Conservation (phyloP, 2,113 vertebrate genomes). For the Epinephelus fuscoguttatus region DNA sequence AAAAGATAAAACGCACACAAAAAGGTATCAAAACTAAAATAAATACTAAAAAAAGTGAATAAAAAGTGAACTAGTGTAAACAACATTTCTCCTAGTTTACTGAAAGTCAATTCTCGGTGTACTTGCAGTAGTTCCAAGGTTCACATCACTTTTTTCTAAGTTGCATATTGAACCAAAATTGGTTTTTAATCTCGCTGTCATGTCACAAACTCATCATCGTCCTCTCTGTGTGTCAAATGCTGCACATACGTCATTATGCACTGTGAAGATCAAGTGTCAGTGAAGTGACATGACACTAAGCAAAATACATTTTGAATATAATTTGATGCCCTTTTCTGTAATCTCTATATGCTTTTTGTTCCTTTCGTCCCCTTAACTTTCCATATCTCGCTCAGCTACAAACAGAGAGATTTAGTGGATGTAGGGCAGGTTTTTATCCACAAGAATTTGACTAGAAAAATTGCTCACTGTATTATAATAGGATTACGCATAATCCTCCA, state of each 20-base stretch:
- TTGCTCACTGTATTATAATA: constrained; percentile 44
- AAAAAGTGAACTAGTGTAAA: too few species aligned
- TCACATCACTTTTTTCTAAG: neutral
- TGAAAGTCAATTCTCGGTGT: too few species aligned
- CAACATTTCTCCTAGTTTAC: too few species aligned
- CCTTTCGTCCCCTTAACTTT: neutral
- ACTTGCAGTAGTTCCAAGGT: neutral
- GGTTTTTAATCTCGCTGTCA: neutral
- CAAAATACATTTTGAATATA: neutral
- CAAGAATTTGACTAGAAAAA: constrained; percentile 49
- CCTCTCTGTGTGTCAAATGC: neutral
- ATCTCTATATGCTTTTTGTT: neutral
- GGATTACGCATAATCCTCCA: constrained; percentile 62
- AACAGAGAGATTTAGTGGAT: neutral
- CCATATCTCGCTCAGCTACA: neutral
- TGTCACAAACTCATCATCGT: neutral
- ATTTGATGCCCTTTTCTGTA: neutral
- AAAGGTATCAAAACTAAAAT: too few species aligned
- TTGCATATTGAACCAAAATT: neutral
- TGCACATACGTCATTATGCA: neutral
- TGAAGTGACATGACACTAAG: neutral
- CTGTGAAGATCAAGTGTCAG: neutral
- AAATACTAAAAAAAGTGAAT: too few species aligned
- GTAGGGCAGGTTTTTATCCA: constrained; percentile 19
- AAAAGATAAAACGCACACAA: too few species aligned